Conservation (phyloP, 1,140 invertebrate species). For the Drosophila bocki region DNA sequence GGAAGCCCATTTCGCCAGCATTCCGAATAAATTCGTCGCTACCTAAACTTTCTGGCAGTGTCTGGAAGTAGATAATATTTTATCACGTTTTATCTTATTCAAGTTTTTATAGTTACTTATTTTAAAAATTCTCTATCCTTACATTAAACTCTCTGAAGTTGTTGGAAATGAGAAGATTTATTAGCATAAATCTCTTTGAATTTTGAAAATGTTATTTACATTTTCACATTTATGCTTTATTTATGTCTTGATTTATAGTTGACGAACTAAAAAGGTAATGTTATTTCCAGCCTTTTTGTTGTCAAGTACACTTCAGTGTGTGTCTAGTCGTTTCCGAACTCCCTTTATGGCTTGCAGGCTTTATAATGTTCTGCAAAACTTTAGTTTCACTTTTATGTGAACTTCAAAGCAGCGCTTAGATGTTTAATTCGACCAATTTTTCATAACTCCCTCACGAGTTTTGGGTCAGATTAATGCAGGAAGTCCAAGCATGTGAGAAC, state of each 20-base stretch:
- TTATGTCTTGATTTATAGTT: constrained; percentile 1
- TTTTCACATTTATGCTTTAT: neutral
- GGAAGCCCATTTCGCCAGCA: constrained; percentile 20
- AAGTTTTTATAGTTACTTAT: neutral
- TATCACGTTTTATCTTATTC: neutral
- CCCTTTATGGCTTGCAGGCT: too few species aligned
- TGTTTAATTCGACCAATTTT: neutral
- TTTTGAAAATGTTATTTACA: neutral
- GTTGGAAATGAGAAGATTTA: neutral
- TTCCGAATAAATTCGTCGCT: too few species aligned
- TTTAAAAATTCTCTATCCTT: neutral
- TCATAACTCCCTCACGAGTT: neutral
- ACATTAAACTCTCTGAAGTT: neutral
- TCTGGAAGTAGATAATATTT: too few species aligned
- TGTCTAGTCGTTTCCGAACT: neutral
- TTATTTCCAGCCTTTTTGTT: neutral
- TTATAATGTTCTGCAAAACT: neutral
- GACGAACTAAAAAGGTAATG: neutral
- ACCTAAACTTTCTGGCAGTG: too few species aligned
- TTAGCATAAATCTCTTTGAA: neutral
- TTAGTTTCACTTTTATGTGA: neutral
- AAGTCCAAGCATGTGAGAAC: constrained; percentile 23
- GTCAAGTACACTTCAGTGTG: neutral
- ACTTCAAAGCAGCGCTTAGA: constrained; percentile 6
- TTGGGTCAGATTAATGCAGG: too few species aligned